Conservation (phyloP, 2,797 vertebrate species). For the Clarias platycephalus region DNA sequence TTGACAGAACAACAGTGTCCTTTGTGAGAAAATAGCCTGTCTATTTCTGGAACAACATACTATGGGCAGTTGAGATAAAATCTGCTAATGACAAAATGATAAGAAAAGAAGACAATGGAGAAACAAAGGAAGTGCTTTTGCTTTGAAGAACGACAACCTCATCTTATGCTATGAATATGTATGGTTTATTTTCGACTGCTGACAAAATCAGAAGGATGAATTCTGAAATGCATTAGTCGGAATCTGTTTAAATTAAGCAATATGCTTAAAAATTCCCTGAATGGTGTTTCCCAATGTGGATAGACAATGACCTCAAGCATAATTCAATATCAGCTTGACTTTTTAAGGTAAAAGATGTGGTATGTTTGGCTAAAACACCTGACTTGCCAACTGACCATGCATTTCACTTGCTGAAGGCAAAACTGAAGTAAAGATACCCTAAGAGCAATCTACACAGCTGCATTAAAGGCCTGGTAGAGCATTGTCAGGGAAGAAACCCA, state of each 20-base stretch:
- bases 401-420: background rate
- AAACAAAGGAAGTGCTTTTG: background rate
- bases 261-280: constrained; percentile 18
- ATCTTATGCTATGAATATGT: background rate
- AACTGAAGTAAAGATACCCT: background rate
- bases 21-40: background rate
- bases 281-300: constrained; percentile 3
- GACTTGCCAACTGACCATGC: background rate
- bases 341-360: background rate
- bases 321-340: background rate
- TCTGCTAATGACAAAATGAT: background rate
- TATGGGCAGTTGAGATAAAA: background rate
- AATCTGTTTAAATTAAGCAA: constrained; percentile 6
- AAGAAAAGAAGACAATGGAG: background rate
- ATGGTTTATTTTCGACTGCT: background rate
- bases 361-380: background rate
- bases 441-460: background rate
- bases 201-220: constrained; percentile 3
- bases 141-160: background rate
- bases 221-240: background rate
- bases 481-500: background rate
- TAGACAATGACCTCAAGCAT: constrained; percentile 6
- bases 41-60: background rate
- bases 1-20: background rate
- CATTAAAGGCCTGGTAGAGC: background rate